Evolutionary conservation across 2,113 vertebrate species (phyloP).

Genomic region (Cricetomys ansorgei): DNA sequence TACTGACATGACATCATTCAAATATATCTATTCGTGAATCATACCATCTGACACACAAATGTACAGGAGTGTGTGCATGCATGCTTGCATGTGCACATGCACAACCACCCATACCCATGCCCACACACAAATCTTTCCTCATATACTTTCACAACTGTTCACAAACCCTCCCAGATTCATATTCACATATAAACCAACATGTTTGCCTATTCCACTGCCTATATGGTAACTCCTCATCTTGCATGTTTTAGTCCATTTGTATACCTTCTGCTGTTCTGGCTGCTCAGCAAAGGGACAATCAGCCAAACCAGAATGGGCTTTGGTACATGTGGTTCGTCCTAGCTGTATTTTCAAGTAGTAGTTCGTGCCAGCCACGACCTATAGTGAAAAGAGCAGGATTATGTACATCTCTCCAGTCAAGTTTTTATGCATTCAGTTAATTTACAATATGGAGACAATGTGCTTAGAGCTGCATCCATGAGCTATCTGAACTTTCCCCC

Average conservation of each 20-base stretch:
- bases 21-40: neutral
- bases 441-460: fast-evolving
- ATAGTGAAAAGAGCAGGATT: neutral
- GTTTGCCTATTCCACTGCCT: neutral
- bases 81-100: neutral
- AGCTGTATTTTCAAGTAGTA: slow-evolving; percentile 82
- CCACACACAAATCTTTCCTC: neutral
- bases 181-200: neutral
- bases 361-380: slow-evolving; percentile 84
- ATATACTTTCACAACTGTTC: neutral
- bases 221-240: neutral
- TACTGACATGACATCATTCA: neutral
- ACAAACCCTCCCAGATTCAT: neutral
- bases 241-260: neutral
- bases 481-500: neutral
- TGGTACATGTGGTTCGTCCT: slow-evolving; percentile 74
- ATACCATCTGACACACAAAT: neutral
- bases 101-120: neutral
- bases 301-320: slow-evolving; percentile 2
- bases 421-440: neutral
- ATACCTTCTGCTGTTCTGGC: slow-evolving; percentile 77
- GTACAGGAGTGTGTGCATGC: no score
- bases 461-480: neutral
- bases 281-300: slow-evolving; percentile 74
- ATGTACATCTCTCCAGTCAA: fast-evolving